Evolutionary conservation across 2,113 vertebrate species (phyloP), one percentile per base, ranked within the genome.

Genomic region (Pachycephala philippinensis): DNA sequence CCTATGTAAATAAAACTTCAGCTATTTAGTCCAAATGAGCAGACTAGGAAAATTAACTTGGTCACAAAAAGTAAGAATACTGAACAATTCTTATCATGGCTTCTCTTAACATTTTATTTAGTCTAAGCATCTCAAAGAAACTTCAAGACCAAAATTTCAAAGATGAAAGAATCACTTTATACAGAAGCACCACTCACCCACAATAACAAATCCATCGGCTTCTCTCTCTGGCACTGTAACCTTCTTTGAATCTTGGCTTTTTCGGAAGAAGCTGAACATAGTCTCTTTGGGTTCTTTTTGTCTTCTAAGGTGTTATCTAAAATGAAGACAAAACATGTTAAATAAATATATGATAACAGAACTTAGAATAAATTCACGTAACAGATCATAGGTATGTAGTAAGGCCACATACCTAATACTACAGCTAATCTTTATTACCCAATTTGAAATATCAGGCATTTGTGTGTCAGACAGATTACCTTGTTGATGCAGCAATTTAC

Each of bases 191-290:
- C 52, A 95, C 99, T 99, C 95, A 99, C 99, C 99, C 90, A 99
- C 85, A 64, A 99, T 95, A 83, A 99, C 98, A 96, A 99, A 99
- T 75, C 98, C 99, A 96, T 99, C 99, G 26, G 95, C 92, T 96
- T 99, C 99, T 89, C 96, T 98, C 50, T 99, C 99, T 7, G 98
- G 27, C 11, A 89, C 70, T 1, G 98, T 88, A 78, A 98, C 98
- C 90, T 99, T 99, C 17, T 98, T 98, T 10, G 97, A 89, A 70
- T 99, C 99, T 4, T 96, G 97, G 44, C 68, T 96, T 96, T 99
- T 99, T 57, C 99, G 98, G 60, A 99, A 98, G 85, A 99, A 99
- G 84, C 84, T 98, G 40, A 99, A 98, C 99, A 99, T 99, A 76
- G 82, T 88, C 47, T 93, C 61, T 50, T 39, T 37, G 27, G 13